These are phyloP conservation scores for Oreochromis mossambicus DNA, from an alignment of 2,797 vertebrate species.

Conservation along the genomic window DNA sequence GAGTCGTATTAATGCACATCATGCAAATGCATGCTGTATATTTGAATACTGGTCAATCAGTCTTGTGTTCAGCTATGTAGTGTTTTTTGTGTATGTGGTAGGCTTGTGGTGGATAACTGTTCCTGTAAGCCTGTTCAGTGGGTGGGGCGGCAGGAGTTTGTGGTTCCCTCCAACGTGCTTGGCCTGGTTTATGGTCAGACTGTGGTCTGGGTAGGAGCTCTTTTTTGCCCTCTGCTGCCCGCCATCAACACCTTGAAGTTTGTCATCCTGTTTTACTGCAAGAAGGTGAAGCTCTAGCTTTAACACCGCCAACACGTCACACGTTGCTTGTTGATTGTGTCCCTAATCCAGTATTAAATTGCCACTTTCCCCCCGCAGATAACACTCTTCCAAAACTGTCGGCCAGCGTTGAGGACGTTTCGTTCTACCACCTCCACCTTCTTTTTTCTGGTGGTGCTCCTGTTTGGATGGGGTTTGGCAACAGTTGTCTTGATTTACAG, in stretches of 20 bases:
- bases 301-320: neutral
- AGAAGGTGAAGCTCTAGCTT: constrained; percentile 75
- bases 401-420: constrained; percentile 82
- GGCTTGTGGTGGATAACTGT: constrained; percentile 81
- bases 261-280: constrained; percentile 84
- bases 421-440: constrained; percentile 83
- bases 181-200: constrained; percentile 86
- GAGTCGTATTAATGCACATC: neutral
- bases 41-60: neutral
- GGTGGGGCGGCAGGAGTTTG: constrained; percentile 83
- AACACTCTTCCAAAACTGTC: constrained; percentile 83
- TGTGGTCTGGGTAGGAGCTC: constrained; percentile 85
- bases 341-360: neutral
- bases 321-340: neutral
- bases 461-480: constrained; percentile 80
- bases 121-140: constrained; percentile 69
- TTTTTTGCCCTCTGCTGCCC: constrained; percentile 88
- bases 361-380: constrained; percentile 58
- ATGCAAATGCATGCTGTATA: neutral
- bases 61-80: neutral
- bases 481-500: constrained; percentile 80
- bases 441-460: constrained; percentile 84
- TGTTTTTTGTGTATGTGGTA: constrained; percentile 44
- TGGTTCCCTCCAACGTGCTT: constrained; percentile 81
- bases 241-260: constrained; percentile 85